Evolutionary conservation across 2,888 invertebrate species (phyloP).

Genomic region (Chloroclystis v-ata): DNA sequence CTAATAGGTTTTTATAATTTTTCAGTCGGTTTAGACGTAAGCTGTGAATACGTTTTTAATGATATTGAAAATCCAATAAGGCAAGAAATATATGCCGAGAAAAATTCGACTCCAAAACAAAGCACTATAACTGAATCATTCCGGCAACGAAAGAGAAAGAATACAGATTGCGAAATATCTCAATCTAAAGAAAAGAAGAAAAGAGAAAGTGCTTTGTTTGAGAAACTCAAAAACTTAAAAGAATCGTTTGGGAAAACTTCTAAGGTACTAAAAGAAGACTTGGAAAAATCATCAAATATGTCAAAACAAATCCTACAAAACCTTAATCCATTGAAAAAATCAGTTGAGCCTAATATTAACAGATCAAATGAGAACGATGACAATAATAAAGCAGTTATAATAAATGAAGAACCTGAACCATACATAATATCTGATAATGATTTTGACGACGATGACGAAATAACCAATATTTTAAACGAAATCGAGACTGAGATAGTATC

Average conservation of each 20-base stretch:
- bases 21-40: slow-evolving; percentile 75
- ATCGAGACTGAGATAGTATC: slow-evolving; percentile 63
- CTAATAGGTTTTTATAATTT: slow-evolving; percentile 27
- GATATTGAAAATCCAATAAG: slow-evolving; percentile 33
- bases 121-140: slow-evolving; percentile 44
- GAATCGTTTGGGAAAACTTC: slow-evolving; percentile 48
- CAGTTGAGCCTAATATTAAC: neutral
- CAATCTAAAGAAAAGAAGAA: slow-evolving; percentile 61
- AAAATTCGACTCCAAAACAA: slow-evolving; percentile 32
- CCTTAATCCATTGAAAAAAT: slow-evolving; percentile 15
- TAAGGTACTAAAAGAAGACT: slow-evolving; percentile 39
- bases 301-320: slow-evolving; percentile 34
- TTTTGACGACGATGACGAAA: slow-evolving; percentile 42
- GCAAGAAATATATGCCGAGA: neutral
- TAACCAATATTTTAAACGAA: slow-evolving; percentile 49
- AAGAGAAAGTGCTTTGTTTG: slow-evolving; percentile 47
- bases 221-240: slow-evolving; percentile 51
- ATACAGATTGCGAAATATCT: slow-evolving; percentile 32
- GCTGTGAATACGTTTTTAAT: slow-evolving; percentile 55
- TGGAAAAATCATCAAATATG: slow-evolving; percentile 31
- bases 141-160: slow-evolving; percentile 56
- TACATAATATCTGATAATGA: slow-evolving; percentile 20
- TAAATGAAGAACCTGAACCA: slow-evolving; percentile 6
- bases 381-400: neutral
- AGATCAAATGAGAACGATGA: neutral